Evolutionary conservation across 2,113 vertebrate species (phyloP).

Genomic region (Notiomystis cincta): DNA sequence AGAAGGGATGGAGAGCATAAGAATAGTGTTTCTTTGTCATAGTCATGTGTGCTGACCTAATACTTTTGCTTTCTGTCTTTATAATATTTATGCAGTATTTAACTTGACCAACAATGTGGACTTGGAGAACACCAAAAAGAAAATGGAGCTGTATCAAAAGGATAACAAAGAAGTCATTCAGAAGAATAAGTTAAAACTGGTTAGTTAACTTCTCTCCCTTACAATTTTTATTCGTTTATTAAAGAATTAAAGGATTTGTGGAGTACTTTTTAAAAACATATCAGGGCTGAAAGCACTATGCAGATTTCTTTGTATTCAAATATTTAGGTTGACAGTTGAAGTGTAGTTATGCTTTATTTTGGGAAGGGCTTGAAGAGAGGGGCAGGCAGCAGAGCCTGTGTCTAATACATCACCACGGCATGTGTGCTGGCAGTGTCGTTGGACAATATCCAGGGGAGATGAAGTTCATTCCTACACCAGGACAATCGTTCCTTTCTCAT

Average conservation of each 20-base stretch:
- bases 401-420: neutral
- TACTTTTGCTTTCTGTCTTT: constrained; percentile 12
- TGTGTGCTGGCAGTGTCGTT: neutral
- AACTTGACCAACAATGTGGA: constrained; percentile 96
- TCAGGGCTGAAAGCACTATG: neutral
- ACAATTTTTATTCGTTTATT: neutral
- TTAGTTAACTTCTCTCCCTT: constrained; percentile 68
- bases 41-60: neutral
- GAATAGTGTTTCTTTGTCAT: neutral
- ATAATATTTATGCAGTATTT: constrained; percentile 77
- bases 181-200: constrained; percentile 93
- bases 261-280: neutral
- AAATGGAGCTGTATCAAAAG: constrained; percentile 94
- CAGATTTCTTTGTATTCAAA: neutral
- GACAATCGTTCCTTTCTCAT: constrained; percentile 56
- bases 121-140: constrained; percentile 90
- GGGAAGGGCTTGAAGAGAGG: neutral
- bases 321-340: neutral
- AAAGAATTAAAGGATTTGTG: neutral
- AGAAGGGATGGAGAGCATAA: neutral
- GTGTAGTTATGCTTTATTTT: neutral
- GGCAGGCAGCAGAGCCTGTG: neutral
- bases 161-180: constrained; percentile 96
- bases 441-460: constrained; percentile 51
- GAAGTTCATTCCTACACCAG: constrained; percentile 15